Conservation (phyloP, 2,888 invertebrate species). For the Epirrhoe tristata region DNA sequence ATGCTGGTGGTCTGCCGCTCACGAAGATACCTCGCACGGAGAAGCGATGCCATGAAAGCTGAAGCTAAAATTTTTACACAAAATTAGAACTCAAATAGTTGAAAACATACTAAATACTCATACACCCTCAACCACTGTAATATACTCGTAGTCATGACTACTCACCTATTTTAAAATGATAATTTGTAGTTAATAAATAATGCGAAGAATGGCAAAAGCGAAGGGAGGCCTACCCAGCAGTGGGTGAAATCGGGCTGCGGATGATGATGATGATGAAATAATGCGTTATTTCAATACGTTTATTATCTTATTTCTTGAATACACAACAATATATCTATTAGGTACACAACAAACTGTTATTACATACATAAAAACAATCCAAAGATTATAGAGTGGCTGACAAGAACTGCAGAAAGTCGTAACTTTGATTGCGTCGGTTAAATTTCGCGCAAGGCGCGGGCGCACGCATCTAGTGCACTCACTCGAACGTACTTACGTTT, state of each 20-base stretch:
- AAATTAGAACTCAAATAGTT: not conserved
- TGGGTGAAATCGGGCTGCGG: no score
- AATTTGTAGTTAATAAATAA: not conserved
- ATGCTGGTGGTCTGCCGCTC: slow-evolving; percentile 66
- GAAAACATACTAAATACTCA: not conserved
- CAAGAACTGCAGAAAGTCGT: no score
- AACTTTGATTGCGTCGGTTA: no score
- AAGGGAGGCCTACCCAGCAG: no score
- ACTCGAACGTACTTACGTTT: no score
- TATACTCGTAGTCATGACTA: not conserved
- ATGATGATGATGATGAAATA: no score
- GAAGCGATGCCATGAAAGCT: slow-evolving; percentile 67
- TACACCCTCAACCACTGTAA: not conserved
- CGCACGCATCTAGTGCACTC: no score
- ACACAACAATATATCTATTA: not conserved
- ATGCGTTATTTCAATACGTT: not conserved
- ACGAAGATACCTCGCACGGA: slow-evolving; percentile 62
- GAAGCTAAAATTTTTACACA: slow-evolving; percentile 30
- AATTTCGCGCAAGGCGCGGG: no score
- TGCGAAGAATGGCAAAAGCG: no score
- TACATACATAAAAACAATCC: no score
- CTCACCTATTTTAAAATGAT: not conserved
- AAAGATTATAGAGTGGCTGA: no score
- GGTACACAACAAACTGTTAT: no score
- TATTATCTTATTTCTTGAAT: not conserved